phyloP scores from a whole-genome alignment of 2,797 vertebrate genomes.

The Merluccius polli region DNA sequence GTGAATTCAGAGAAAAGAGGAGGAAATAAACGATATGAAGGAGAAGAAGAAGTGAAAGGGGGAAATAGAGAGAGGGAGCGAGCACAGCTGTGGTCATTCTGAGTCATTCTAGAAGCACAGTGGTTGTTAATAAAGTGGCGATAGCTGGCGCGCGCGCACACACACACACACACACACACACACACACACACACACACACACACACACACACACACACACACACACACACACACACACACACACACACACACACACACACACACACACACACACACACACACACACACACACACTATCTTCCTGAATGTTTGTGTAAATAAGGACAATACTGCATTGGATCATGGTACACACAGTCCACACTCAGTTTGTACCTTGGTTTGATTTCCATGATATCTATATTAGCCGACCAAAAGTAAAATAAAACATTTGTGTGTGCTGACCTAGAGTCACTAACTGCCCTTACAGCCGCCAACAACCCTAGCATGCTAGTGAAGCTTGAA shows the following conservation, averaged over 20 bases:
- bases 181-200: constrained; percentile 1
- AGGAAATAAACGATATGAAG: background rate
- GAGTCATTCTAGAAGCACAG: background rate
- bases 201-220: background rate
- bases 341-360: background rate
- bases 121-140: background rate
- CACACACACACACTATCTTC: too few relatives aligned
- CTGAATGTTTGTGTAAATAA: background rate
- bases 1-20: too few relatives aligned
- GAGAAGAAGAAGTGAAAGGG: background rate
- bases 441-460: too few relatives aligned
- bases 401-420: background rate
- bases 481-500: background rate
- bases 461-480: too few relatives aligned
- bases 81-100: background rate
- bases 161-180: background rate
- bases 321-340: background rate
- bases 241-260: background rate
- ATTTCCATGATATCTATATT: background rate
- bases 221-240: background rate
- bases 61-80: background rate
- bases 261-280: constrained; percentile 1
- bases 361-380: background rate
- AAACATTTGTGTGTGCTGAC: background rate
- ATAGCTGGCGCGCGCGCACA: background rate